A percentile compares a stretch with the other conserved stretches of the same genome.
Conservation (phyloP, 2,888 invertebrate genomes). For the Lamellibrachia columna region DNA sequence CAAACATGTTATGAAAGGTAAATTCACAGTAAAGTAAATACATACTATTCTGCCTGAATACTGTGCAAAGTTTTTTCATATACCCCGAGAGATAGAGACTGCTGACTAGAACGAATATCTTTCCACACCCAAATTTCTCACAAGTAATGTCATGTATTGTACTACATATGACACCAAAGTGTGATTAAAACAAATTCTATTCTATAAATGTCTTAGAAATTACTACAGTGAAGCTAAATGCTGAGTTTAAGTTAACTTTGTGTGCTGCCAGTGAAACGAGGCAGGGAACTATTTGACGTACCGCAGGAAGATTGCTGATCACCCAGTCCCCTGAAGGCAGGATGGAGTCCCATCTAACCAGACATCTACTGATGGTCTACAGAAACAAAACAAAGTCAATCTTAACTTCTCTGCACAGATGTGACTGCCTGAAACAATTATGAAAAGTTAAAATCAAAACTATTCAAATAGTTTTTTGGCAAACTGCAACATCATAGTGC, state of each 20-base stretch:
- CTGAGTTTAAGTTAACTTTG: not conserved
- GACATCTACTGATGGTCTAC: conserved; percentile 70
- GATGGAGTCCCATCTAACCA: conserved; percentile 89
- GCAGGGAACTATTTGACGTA: not conserved
- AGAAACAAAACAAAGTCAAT: conserved; percentile 34
- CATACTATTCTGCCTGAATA: too few species aligned
- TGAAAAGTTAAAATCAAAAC: not conserved
- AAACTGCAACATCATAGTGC: too few species aligned
- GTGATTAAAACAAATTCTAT: too few species aligned
- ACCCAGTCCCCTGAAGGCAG: conserved; percentile 84
- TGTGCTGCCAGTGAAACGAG: not conserved
- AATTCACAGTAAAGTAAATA: too few species aligned
- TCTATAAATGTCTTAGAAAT: too few species aligned
- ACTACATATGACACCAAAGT: too few species aligned
- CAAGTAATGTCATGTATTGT: too few species aligned
- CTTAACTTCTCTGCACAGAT: not conserved
- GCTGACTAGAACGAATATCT: too few species aligned
- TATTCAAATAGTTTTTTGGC: too few species aligned
- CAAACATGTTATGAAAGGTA: conserved; percentile 7
- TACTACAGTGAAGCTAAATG: not conserved
- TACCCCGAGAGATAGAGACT: too few species aligned
- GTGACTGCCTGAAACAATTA: not conserved
- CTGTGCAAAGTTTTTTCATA: too few species aligned
- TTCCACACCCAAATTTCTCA: too few species aligned
- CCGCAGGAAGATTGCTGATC: conserved; percentile 58